Conservation (phyloP, 2,888 invertebrate species). For the Tigriopus californicus region DNA sequence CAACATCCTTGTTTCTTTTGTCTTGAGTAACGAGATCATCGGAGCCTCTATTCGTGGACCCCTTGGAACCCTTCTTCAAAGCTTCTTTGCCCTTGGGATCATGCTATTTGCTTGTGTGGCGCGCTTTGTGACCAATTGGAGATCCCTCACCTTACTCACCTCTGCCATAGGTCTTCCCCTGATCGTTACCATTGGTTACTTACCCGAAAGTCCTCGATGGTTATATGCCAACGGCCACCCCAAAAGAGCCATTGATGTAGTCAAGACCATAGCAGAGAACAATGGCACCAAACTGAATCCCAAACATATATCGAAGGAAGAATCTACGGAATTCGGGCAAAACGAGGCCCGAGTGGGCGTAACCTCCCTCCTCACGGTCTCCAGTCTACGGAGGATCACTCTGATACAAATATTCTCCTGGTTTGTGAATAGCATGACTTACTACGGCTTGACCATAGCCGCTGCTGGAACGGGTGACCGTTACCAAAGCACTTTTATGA, state of each 20-base stretch:
- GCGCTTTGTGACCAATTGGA: neutral
- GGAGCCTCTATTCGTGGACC: neutral
- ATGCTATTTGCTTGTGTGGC: neutral
- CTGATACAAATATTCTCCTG: constrained; percentile 1
- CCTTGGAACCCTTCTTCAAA: neutral
- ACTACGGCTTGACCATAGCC: constrained; percentile 31
- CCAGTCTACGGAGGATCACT: neutral
- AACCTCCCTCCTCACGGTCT: neutral
- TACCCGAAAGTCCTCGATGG: constrained; percentile 5
- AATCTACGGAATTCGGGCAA: neutral
- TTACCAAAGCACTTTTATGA: constrained; percentile 27
- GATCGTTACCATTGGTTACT: neutral
- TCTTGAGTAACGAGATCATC: neutral
- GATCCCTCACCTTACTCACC: neutral
- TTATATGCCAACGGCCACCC: neutral
- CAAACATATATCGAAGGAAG: neutral
- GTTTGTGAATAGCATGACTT: constrained; percentile 29
- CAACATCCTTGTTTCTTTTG: neutral
- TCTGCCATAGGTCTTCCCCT: neutral
- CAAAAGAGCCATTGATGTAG: neutral
- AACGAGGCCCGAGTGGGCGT: neutral
- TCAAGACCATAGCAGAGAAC: neutral
- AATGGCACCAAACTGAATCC: neutral
- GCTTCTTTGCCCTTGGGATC: constrained; percentile 5
- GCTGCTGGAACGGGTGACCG: constrained; percentile 25